These are phyloP conservation scores for Brachionus paranguensis DNA, from an alignment of 1,140 invertebrate species.

Conservation along the genomic window DNA sequence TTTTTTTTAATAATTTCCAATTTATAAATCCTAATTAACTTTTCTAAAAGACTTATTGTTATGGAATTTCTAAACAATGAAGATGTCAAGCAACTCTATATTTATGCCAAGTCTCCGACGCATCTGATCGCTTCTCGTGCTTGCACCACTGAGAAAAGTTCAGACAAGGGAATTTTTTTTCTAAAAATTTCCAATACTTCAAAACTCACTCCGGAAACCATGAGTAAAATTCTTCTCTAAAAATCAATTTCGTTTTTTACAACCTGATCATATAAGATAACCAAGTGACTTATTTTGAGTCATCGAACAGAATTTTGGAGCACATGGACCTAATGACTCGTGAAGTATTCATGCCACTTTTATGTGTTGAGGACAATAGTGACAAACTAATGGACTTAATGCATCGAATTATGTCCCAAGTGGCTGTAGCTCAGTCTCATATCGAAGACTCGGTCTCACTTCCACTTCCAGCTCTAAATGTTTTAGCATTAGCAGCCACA, in stretches of 20 bases:
- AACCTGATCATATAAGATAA: slow-evolving; percentile 43
- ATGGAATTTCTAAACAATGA: slow-evolving; percentile 56
- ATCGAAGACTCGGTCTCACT: slow-evolving; percentile 48
- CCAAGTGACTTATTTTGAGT: slow-evolving; percentile 53
- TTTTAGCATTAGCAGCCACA: slow-evolving; percentile 49
- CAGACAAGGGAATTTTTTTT: slow-evolving; percentile 53
- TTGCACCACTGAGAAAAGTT: slow-evolving; percentile 41
- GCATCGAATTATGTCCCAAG: slow-evolving; percentile 52
- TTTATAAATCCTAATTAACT: too few species aligned
- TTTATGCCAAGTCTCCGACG: slow-evolving; percentile 46
- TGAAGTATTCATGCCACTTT: slow-evolving; percentile 54
- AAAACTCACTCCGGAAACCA: slow-evolving; percentile 53
- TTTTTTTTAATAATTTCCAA: not conserved
- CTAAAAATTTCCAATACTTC: slow-evolving; percentile 52
- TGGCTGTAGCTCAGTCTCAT: slow-evolving; percentile 51
- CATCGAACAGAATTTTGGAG: slow-evolving; percentile 44
- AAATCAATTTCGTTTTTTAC: not conserved
- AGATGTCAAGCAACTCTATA: slow-evolving; percentile 51
- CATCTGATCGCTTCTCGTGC: slow-evolving; percentile 46
- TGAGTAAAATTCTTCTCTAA: slow-evolving; percentile 44
- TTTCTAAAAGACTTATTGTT: slow-evolving; percentile 47
- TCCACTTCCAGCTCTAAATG: slow-evolving; percentile 53
- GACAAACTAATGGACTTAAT: slow-evolving; percentile 55
- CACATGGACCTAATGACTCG: slow-evolving; percentile 51
- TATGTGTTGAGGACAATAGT: slow-evolving; percentile 46